Evolutionary conservation across 2,797 vertebrate genomes (phyloP).

Genomic region (Tangara arthus): DNA sequence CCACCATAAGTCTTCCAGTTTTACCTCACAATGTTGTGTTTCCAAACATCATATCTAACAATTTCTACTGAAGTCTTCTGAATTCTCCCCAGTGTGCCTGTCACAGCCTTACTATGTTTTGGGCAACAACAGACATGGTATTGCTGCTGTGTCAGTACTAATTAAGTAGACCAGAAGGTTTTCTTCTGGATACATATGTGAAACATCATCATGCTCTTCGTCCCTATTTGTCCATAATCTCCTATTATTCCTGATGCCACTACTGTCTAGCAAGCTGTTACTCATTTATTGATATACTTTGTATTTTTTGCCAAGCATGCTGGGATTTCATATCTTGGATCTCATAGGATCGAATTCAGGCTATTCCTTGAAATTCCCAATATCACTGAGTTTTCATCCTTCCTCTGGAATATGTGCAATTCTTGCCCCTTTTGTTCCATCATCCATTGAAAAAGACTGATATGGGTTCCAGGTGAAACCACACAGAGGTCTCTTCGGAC

Average conservation of each 20-base stretch:
- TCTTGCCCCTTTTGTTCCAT: not conserved
- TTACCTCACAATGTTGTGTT: rapidly evolving
- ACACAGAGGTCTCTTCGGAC: not conserved
- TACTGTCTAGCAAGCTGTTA: not conserved
- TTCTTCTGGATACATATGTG: not conserved
- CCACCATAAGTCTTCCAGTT: not conserved
- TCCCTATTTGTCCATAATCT: not conserved
- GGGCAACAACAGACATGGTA: not conserved
- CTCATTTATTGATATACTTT: not conserved
- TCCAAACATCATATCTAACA: not conserved
- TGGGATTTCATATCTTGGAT: not conserved
- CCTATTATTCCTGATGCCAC: not conserved
- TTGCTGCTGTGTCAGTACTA: not conserved
- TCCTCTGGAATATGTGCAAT: not conserved
- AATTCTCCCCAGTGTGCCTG: not conserved
- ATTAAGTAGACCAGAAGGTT: not conserved
- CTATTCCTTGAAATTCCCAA: not conserved
- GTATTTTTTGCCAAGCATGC: not conserved
- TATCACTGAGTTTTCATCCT: not conserved
- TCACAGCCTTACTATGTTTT: not conserved
- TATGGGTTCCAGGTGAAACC: not conserved
- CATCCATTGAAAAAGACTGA: not conserved
- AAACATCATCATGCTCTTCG: not conserved
- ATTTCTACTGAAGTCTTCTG: not conserved
- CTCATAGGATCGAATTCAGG: not conserved